Evolutionary conservation across 2,888 invertebrate genomes (phyloP).

Genomic region (Cephalotes varians): DNA sequence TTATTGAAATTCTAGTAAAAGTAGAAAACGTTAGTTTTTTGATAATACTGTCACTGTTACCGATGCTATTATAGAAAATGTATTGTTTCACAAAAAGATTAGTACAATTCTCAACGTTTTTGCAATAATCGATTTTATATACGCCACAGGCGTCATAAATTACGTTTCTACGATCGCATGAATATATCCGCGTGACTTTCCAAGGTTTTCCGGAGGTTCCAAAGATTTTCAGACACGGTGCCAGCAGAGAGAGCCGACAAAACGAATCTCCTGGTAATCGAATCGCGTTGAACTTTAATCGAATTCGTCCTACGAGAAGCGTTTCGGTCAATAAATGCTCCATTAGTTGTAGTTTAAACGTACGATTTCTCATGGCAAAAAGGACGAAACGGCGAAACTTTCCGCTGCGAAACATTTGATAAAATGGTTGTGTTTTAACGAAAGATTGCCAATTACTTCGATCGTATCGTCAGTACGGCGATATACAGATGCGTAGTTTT

Average conservation of each 20-base stretch:
- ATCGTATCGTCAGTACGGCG: constrained; percentile 52
- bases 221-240: constrained; percentile 39
- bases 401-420: constrained; percentile 65
- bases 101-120: constrained; percentile 4
- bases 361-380: constrained; percentile 66
- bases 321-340: constrained; percentile 74
- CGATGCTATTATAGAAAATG: constrained; percentile 2
- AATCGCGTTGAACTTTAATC: constrained; percentile 64
- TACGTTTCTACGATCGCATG: constrained; percentile 24
- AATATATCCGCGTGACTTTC: constrained; percentile 15
- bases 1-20: neutral
- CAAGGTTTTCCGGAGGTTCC: constrained; percentile 10
- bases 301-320: constrained; percentile 70
- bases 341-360: constrained; percentile 72
- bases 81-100: constrained; percentile 15
- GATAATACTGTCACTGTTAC: neutral
- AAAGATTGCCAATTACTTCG: constrained; percentile 74
- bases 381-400: constrained; percentile 58
- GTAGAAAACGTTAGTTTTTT: neutral
- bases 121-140: constrained; percentile 31
- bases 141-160: constrained; percentile 38
- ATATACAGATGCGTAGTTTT: constrained; percentile 23
- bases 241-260: constrained; percentile 18
- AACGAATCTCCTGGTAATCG: constrained; percentile 67
- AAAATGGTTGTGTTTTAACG: constrained; percentile 63